Percentiles rank a stretch among this genome's conserved stretches.
Conservation (phyloP, 2,797 vertebrate species). For the Gallinago solitaria region DNA sequence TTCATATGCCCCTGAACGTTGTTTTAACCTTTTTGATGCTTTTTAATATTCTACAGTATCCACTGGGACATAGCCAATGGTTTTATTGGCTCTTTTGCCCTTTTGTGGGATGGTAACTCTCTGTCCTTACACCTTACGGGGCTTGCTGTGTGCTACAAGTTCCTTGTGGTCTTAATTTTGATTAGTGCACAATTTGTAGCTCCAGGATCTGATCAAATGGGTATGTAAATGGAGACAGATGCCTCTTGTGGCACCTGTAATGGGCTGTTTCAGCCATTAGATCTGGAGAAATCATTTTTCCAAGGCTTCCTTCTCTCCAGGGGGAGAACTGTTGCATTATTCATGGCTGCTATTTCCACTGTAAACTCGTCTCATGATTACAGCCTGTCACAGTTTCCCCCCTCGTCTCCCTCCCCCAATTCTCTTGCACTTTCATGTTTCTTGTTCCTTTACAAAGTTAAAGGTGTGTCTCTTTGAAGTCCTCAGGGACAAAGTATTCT, state of each 20-base stretch:
- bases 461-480: slow-evolving; percentile 20
- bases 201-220: slow-evolving; percentile 12
- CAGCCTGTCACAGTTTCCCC: not conserved
- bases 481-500: not conserved
- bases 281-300: slow-evolving; percentile 42
- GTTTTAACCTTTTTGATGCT: not conserved
- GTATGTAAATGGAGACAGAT: slow-evolving; percentile 49
- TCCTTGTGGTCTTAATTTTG: not conserved
- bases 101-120: not conserved
- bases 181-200: not conserved
- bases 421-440: not conserved
- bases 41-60: not conserved
- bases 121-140: not conserved
- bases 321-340: slow-evolving; percentile 41
- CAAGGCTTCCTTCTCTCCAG: slow-evolving; percentile 8
- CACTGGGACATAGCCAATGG: no score
- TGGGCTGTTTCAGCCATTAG: slow-evolving; percentile 44
- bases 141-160: not conserved
- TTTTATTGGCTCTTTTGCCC: not conserved
- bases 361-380: slow-evolving; percentile 8
- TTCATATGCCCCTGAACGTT: fast-evolving
- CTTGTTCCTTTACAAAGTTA: slow-evolving; percentile 7
- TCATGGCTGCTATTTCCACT: slow-evolving; percentile 1
- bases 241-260: slow-evolving; percentile 51
- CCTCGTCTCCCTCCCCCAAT: not conserved